A percentile compares a stretch with the other conserved stretches of the same genome.
phyloP scores from a whole-genome alignment of 2,888 invertebrate genomes.

The Polyploca ridens region DNA sequence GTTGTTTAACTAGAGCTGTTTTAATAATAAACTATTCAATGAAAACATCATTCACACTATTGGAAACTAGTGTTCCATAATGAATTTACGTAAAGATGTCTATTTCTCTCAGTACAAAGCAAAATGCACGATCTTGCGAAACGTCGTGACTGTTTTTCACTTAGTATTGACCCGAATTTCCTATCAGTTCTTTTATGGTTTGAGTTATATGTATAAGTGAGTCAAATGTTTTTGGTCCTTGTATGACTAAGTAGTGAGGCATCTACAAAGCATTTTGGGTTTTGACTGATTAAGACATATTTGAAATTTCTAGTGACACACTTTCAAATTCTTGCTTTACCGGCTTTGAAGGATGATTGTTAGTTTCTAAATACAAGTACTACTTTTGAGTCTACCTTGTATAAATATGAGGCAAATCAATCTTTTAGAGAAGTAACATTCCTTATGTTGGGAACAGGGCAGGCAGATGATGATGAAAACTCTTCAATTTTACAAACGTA shows the following conservation, averaged over 20 bases:
- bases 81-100: too few relatives aligned
- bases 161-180: constrained; percentile 5
- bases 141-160: constrained; percentile 2
- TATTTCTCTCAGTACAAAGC: neutral
- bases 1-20: neutral
- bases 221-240: neutral
- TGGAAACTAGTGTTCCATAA: neutral
- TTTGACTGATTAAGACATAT: neutral
- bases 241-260: neutral
- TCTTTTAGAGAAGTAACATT: too few relatives aligned
- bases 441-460: too few relatives aligned
- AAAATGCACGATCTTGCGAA: neutral
- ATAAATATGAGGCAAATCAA: too few relatives aligned
- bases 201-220: neutral
- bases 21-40: neutral
- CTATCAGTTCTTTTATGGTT: neutral
- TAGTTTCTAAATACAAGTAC: neutral
- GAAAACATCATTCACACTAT: neutral
- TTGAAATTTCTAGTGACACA: constrained; percentile 1
- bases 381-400: neutral
- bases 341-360: neutral
- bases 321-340: neutral
- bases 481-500: too few relatives aligned
- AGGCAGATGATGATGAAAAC: too few relatives aligned
- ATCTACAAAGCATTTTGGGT: neutral